Conservation (phyloP, 2,888 invertebrate genomes). For the Pyralis farinalis region DNA sequence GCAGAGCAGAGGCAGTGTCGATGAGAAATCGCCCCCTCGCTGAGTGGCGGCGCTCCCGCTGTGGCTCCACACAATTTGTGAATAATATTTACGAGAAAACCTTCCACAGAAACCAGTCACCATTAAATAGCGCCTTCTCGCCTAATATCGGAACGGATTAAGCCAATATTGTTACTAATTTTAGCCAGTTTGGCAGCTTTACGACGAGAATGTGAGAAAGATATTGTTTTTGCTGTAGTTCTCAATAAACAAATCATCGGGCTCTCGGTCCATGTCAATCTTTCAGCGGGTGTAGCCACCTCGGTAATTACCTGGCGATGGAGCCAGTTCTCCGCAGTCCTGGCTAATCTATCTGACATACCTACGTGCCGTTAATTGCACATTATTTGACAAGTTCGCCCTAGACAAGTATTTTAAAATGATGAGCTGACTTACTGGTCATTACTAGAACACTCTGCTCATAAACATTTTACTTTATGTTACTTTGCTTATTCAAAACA, state of each 20-base stretch:
- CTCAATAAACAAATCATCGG: constrained; percentile 64
- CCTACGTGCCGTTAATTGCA: constrained; percentile 53
- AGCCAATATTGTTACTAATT: constrained; percentile 50
- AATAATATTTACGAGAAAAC: constrained; percentile 75
- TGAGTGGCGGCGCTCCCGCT: constrained; percentile 66
- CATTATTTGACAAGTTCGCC: constrained; percentile 56
- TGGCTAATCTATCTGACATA: constrained; percentile 30
- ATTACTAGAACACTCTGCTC: too few species aligned
- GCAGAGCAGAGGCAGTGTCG: constrained; percentile 63
- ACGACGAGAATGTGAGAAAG: constrained; percentile 38
- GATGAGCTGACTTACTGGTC: constrained; percentile 30
- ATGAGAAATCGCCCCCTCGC: constrained; percentile 78
- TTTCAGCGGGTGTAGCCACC: constrained; percentile 55
- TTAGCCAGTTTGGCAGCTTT: constrained; percentile 43
- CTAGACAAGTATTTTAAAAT: constrained; percentile 42
- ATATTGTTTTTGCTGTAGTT: constrained; percentile 37
- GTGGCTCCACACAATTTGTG: constrained; percentile 68
- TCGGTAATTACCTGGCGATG: constrained; percentile 63
- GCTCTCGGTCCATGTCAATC: constrained; percentile 54
- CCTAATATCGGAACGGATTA: constrained; percentile 48
- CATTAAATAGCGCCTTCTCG: constrained; percentile 51
- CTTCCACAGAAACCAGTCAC: constrained; percentile 58
- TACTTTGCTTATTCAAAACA: too few species aligned
- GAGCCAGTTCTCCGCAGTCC: constrained; percentile 31
- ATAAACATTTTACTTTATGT: too few species aligned